Base-by-base conservation (phyloP, 2,797 vertebrate species). In the Mionectes olivaceus region DNA sequence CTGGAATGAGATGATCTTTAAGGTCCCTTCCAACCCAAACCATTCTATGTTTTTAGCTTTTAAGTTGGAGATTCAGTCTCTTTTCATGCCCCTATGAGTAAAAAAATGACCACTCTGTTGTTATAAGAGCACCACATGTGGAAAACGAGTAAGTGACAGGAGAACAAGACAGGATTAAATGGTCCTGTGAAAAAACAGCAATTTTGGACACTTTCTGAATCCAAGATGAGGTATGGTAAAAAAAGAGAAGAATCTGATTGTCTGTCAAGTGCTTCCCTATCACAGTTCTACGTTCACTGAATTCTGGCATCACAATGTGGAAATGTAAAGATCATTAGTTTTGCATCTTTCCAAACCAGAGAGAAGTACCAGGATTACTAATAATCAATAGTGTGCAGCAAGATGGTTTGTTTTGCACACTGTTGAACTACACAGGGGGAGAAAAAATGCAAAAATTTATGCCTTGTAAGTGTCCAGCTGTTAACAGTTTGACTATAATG, bases 11-110 rank as follows among this genome's bases (percentile, higher is more conserved):
- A 57, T 57, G 28, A 50, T 13, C 44, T 19, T 64, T 33, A 33
- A 63, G 10, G 5, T 39, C 28, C 24, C 21, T 25, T 39, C 17
- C 44, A 52, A 83, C 21, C 21, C 22, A 69, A 69, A 24, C 15
- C 18, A n/a, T 50, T 41, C 35, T 27, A 18, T 35, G 17, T 33
- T 93, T 84, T 79, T 25, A 63, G 18, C 52, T 49, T n/a, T 76
- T 74, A 81, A 68, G 13, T 78, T 64, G 23, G 30, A 60, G 10
- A 21, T 95, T 61, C 35, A 28, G 35, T 55, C 19, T 64, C 71
- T 74, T 64, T 76, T 85, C 37, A 71, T 1, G 1, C 4, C 13
- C 2, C 0, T 6, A 28, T 0, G 2, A 76, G 5, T 49, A 2
- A 61, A 67, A 79, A 57, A 59, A 41, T 30, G 23, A 61, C 5